Evolutionary conservation across 2,113 vertebrate species (phyloP).

Genomic region (Ibidorhyncha struthersii): DNA sequence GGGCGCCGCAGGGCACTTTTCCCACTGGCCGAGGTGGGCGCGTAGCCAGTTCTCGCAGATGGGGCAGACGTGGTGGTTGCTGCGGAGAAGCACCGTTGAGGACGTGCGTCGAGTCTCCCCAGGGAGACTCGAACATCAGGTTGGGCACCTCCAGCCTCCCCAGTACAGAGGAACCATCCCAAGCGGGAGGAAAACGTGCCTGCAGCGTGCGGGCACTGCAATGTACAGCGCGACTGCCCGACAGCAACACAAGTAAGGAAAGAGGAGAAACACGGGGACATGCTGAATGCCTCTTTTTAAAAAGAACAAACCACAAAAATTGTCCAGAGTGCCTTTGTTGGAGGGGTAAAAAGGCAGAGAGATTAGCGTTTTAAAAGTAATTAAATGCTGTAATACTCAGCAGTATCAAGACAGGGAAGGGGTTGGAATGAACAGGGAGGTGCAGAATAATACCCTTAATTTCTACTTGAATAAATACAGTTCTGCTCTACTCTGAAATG

Average conservation of each 20-base stretch:
- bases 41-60: neutral
- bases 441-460: neutral
- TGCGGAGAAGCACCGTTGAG: neutral
- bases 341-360: neutral
- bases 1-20: accelerated
- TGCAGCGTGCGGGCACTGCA: neutral
- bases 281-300: neutral
- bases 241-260: neutral
- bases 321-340: neutral
- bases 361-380: neutral
- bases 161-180: neutral
- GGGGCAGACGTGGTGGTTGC: neutral
- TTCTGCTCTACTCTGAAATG: neutral
- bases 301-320: neutral
- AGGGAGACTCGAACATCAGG: neutral
- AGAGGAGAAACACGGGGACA: accelerated
- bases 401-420: neutral
- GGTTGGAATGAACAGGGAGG: neutral
- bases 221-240: neutral
- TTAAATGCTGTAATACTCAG: neutral
- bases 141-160: neutral
- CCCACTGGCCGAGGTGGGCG: neutral
- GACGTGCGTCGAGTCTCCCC: accelerated
- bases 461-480: neutral
- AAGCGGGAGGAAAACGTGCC: neutral